Conservation (phyloP, 2,113 vertebrate species). For the Mobula birostris region DNA sequence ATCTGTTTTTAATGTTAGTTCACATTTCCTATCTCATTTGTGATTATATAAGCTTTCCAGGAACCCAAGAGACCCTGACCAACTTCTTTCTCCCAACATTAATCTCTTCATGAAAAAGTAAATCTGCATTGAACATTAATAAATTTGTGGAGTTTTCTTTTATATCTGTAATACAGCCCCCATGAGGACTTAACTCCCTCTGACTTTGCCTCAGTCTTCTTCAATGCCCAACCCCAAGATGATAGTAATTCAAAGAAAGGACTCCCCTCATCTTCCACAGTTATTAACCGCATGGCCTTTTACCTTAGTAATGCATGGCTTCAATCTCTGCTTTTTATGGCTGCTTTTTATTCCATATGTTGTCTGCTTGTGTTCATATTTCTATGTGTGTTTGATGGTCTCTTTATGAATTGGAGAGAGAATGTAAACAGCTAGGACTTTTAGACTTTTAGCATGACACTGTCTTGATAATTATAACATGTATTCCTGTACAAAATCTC, state of each 20-base stretch:
- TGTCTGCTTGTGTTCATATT: background rate
- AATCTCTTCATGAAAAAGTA: no score
- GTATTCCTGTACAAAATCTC: background rate
- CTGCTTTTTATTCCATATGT: background rate
- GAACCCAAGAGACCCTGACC: no score
- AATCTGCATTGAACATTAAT: background rate
- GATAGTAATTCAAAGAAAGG: background rate
- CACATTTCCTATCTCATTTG: no score
- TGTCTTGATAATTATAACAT: background rate
- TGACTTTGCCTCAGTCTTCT: background rate
- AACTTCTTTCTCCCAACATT: no score
- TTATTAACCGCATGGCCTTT: background rate
- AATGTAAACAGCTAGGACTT: background rate
- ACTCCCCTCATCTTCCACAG: no score
- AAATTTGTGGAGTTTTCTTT: background rate
- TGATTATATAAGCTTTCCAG: no score
- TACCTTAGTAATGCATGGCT: background rate
- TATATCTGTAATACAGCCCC: background rate
- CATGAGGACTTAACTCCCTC: background rate
- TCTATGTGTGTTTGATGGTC: background rate
- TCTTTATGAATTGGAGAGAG: background rate
- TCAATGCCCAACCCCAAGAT: background rate
- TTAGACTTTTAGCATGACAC: background rate
- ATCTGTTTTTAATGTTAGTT: no score
- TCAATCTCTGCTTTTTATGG: background rate